Conservation (phyloP, 2,888 invertebrate species). For the Tenthredo mesomela region DNA sequence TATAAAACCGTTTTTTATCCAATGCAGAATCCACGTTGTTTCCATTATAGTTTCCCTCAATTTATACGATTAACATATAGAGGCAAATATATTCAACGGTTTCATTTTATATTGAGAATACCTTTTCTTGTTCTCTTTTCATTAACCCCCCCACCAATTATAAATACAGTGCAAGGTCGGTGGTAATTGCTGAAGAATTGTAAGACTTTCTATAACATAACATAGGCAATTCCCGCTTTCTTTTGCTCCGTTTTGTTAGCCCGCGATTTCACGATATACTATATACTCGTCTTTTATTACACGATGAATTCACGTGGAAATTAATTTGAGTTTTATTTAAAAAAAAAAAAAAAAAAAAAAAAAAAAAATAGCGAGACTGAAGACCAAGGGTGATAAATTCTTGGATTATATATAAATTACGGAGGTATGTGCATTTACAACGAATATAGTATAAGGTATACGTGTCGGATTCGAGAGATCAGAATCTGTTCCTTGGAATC, state of each 20-base stretch:
- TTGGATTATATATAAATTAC: neutral
- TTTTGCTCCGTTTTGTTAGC: neutral
- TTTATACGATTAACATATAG: neutral
- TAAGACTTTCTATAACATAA: neutral
- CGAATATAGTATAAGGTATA: neutral
- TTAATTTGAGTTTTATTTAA: neutral
- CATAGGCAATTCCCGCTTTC: neutral
- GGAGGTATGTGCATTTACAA: neutral
- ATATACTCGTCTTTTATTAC: neutral
- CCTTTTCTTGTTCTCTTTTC: neutral
- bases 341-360: neutral
- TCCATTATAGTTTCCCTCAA: neutral
- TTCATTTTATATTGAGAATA: neutral
- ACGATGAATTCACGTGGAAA: too few relatives aligned
- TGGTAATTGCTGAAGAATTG: neutral
- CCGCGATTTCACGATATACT: neutral
- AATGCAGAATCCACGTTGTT: neutral
- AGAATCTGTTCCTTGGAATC: neutral
- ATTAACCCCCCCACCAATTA: neutral
- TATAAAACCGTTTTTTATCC: neutral
- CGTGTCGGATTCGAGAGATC: neutral
- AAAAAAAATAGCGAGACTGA: too few relatives aligned
- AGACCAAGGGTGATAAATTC: neutral
- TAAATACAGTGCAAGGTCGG: conserved; percentile 9
- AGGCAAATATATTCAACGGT: neutral